Evolutionary conservation across 2,797 vertebrate genomes (phyloP).

Genomic region (Jordanella pulchra): DNA sequence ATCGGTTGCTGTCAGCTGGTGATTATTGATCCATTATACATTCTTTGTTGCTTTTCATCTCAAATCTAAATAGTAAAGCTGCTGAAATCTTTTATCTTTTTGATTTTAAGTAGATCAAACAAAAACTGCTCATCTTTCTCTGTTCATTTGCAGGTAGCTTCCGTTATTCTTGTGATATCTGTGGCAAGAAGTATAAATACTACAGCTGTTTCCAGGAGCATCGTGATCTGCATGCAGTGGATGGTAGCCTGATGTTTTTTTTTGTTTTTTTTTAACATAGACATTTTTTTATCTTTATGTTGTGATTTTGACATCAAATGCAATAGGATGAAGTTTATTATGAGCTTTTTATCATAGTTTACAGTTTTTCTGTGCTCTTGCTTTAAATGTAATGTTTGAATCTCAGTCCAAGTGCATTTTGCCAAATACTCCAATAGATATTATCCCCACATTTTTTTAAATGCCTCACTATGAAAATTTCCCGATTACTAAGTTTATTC

Average conservation of each 20-base stretch:
- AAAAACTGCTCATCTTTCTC: conserved; percentile 25
- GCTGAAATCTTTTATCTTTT: conserved; percentile 6
- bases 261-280: too few species aligned
- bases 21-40: conserved; percentile 1
- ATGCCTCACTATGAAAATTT: not conserved
- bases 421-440: not conserved
- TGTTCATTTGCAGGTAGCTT: conserved; percentile 86
- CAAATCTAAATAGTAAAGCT: not conserved
- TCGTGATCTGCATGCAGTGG: conserved; percentile 95
- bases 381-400: not conserved
- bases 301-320: conserved; percentile 7
- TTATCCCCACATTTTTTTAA: not conserved
- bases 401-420: not conserved
- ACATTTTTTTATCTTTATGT: conserved; percentile 5
- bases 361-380: not conserved
- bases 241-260: conserved; percentile 82
- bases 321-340: conserved; percentile 12
- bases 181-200: conserved; percentile 99
- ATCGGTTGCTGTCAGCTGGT: not conserved
- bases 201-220: conserved; percentile 99
- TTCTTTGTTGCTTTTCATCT: conserved; percentile 2
- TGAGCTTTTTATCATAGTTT: conserved; percentile 1
- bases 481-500: not conserved
- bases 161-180: conserved; percentile 98
- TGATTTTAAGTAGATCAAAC: conserved; percentile 6